phyloP scores from a whole-genome alignment of 2,888 invertebrate species.

The Nomada fucata region DNA sequence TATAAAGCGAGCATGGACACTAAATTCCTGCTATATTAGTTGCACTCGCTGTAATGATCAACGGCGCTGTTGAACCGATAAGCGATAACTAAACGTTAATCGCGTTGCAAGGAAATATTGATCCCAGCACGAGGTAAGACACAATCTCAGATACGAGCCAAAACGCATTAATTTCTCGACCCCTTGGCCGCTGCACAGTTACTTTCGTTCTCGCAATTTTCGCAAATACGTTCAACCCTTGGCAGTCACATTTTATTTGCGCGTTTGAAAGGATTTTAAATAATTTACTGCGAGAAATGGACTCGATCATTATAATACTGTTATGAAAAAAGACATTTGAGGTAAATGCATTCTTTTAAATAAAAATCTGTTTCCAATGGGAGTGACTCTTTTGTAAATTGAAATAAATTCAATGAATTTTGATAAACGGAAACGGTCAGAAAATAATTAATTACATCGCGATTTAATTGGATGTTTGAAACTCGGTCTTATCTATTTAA shows the following conservation, averaged over 20 bases:
- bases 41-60: slow-evolving; percentile 28
- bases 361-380: no score
- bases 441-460: no score
- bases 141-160: slow-evolving; percentile 34
- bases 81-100: slow-evolving; percentile 52
- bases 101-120: slow-evolving; percentile 49
- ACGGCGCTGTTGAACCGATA: slow-evolving; percentile 31
- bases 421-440: no score
- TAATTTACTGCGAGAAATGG: no score
- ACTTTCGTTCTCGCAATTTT: slow-evolving; percentile 18
- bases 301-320: no score
- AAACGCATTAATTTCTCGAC: slow-evolving; percentile 41
- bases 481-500: no score
- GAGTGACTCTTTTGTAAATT: no score
- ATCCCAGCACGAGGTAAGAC: slow-evolving; percentile 19
- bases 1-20: not conserved
- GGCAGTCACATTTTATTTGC: not conserved
- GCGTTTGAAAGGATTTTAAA: no score
- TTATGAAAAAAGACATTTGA: no score
- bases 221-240: not conserved
- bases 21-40: slow-evolving; percentile 29
- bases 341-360: no score
- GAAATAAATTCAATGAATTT: no score
- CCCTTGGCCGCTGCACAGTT: not conserved
- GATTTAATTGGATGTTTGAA: no score